Evolutionary conservation across 2,888 invertebrate genomes (phyloP).

Genomic region (Teinopalpus imperialis): DNA sequence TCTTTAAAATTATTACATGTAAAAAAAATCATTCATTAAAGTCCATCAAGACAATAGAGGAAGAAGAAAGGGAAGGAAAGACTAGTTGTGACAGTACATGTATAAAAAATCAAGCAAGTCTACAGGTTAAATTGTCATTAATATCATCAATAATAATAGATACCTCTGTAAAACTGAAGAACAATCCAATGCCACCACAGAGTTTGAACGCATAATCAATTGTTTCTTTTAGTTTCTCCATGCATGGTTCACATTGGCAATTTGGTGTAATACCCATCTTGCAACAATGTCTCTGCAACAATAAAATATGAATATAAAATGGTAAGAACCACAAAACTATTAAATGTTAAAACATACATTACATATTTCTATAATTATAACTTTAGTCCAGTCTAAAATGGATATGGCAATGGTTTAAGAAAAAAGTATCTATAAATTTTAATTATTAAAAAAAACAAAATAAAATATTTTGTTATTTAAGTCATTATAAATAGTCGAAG

Average conservation of each 20-base stretch:
- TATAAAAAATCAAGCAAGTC: not conserved
- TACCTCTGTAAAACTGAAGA: conserved; percentile 99
- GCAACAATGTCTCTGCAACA: conserved; percentile 82
- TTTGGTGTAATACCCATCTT: conserved; percentile 39
- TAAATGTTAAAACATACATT: too few species aligned
- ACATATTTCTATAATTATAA: too few species aligned
- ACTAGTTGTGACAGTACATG: conserved; percentile 3
- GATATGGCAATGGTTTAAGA: too few species aligned
- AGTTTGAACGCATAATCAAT: conserved; percentile 94
- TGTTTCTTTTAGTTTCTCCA: conserved; percentile 86
- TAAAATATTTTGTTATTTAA: too few species aligned
- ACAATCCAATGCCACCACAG: conserved; percentile 95
- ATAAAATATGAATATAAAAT: not conserved
- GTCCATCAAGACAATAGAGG: not conserved
- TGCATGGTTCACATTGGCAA: conserved; percentile 88
- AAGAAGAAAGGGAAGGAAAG: conserved; percentile 3
- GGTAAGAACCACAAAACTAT: too few species aligned
- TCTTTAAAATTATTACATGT: not conserved
- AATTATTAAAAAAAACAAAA: too few species aligned
- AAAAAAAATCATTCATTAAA: conserved; percentile 7
- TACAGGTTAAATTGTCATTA: not conserved
- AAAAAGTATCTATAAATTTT: too few species aligned
- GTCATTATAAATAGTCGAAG: conserved; percentile 6
- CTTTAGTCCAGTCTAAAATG: too few species aligned
- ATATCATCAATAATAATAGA: conserved; percentile 35